Conservation (phyloP, 2,797 vertebrate genomes). For the Rhadinocentrus ornatus region DNA sequence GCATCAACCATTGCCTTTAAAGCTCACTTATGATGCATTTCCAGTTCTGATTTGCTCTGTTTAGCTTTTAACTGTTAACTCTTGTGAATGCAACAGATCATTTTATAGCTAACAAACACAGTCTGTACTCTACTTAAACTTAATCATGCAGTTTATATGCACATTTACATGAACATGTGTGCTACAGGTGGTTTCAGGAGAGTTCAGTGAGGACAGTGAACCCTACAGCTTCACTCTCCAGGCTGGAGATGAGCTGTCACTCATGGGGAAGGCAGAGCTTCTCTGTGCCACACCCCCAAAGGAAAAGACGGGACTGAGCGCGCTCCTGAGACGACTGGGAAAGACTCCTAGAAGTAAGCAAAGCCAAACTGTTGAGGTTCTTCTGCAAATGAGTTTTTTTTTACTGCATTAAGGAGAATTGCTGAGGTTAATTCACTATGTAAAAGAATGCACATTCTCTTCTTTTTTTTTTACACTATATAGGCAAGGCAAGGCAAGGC, state of each 20-base stretch:
- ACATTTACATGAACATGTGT: not conserved
- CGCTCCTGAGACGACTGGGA: conserved; percentile 90
- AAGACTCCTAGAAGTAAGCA: conserved; percentile 84
- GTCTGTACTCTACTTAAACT: not conserved
- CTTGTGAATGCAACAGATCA: not conserved
- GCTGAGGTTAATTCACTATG: too few species aligned
- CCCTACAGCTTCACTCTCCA: conserved; percentile 98
- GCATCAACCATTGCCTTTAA: not conserved
- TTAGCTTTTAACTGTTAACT: not conserved
- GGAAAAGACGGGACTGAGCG: conserved; percentile 92
- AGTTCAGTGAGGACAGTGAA: conserved; percentile 99
- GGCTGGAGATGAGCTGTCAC: conserved; percentile 95
- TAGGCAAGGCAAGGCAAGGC: too few species aligned
- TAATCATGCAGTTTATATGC: not conserved
- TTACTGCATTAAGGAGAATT: too few species aligned
- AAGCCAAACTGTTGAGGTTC: conserved; percentile 18
- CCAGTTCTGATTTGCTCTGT: not conserved
- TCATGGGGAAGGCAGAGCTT: conserved; percentile 98
- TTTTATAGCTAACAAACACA: not conserved
- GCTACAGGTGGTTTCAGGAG: conserved; percentile 93
- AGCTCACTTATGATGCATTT: not conserved
- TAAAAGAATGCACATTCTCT: too few species aligned
- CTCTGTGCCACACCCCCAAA: conserved; percentile 92
- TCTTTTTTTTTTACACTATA: too few species aligned
- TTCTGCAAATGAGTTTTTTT: not conserved